phyloP scores from a whole-genome alignment of 2,113 vertebrate species.

The Silurus meridionalis region DNA sequence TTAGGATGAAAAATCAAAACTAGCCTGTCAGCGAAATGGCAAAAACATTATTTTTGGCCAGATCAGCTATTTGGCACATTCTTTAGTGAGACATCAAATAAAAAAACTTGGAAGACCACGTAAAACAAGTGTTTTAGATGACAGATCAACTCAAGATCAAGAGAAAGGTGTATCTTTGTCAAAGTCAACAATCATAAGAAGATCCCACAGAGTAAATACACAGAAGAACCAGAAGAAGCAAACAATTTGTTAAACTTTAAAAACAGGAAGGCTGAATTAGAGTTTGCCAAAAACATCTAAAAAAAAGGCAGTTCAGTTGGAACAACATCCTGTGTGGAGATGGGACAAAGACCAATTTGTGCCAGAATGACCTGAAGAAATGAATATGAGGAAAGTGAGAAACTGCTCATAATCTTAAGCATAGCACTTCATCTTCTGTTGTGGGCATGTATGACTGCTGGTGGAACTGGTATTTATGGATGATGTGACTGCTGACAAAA shows the following conservation, averaged over 20 bases:
- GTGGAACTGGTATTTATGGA: neutral
- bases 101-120: neutral
- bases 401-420: neutral
- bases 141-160: neutral
- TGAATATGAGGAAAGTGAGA: neutral
- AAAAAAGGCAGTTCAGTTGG: neutral
- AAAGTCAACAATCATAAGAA: neutral
- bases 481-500: constrained; percentile 9
- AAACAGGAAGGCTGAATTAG: neutral
- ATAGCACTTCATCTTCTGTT: neutral
- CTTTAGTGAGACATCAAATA: no score
- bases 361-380: neutral
- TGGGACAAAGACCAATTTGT: neutral
- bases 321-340: neutral
- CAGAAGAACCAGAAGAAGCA: neutral
- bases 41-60: neutral
- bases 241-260: neutral
- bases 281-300: neutral
- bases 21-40: neutral
- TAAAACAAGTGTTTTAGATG: neutral
- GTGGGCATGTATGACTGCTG: neutral
- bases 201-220: neutral
- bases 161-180: neutral
- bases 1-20: neutral
- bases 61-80: neutral